Evolutionary conservation across 2,797 vertebrate species (phyloP).

Genomic region (Ambastaia sidthimunki): DNA sequence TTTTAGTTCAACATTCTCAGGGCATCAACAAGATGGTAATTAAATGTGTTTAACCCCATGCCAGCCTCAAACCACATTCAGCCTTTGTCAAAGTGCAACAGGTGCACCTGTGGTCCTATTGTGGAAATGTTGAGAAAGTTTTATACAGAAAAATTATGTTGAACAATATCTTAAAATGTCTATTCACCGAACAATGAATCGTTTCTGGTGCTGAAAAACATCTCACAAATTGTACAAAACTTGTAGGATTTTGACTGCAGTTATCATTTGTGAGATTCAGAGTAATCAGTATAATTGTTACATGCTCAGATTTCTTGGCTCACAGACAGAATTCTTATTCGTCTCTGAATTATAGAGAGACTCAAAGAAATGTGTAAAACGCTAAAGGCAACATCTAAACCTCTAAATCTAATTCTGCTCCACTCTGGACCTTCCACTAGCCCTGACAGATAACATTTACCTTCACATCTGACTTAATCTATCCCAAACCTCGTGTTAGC

Average conservation of each 20-base stretch:
- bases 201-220: background rate
- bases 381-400: too few species aligned
- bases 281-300: background rate
- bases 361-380: too few species aligned
- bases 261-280: conserved; percentile 3
- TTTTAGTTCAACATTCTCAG: conserved; percentile 38
- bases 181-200: background rate
- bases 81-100: background rate
- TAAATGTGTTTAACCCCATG: conserved; percentile 22
- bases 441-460: too few species aligned
- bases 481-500: too few species aligned
- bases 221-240: background rate
- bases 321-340: background rate
- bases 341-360: too few species aligned
- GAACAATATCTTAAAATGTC: background rate
- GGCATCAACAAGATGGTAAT: conserved; percentile 24
- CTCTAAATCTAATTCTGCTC: too few species aligned
- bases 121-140: background rate
- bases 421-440: too few species aligned
- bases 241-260: background rate
- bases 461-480: too few species aligned
- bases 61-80: conserved; percentile 15
- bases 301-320: background rate
- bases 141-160: background rate
- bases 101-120: background rate